phyloP scores from a whole-genome alignment of 2,888 invertebrate genomes.

The Dryobotodes eremita region DNA sequence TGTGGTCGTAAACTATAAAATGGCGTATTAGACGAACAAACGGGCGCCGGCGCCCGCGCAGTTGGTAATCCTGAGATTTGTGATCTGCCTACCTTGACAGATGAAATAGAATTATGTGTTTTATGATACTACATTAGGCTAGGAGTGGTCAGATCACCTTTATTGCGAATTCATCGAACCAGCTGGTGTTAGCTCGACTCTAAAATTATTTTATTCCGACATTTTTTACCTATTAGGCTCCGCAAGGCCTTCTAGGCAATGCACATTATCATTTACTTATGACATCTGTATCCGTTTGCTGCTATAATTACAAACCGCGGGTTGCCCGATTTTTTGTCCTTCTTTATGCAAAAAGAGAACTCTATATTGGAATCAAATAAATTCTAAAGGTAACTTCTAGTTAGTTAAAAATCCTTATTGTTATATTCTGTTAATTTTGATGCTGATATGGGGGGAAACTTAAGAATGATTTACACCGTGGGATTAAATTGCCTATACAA shows the following conservation, averaged over 20 bases:
- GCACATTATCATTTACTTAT: conserved; percentile 43
- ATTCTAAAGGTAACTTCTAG: conserved; percentile 26
- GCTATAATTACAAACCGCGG: conserved; percentile 46
- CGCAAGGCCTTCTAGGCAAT: conserved; percentile 46
- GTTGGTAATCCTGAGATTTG: conserved; percentile 68
- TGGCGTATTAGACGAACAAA: conserved; percentile 41
- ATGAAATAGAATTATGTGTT: conserved; percentile 46
- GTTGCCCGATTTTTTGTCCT: conserved; percentile 38
- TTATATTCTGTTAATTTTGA: conserved; percentile 12
- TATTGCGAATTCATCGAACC: conserved; percentile 53
- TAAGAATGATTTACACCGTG: background rate
- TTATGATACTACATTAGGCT: conserved; percentile 26
- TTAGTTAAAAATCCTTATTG: conserved; percentile 20
- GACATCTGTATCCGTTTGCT: conserved; percentile 47
- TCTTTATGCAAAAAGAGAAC: conserved; percentile 19
- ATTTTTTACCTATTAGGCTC: conserved; percentile 59
- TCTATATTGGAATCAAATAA: conserved; percentile 5
- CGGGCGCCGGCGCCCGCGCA: conserved; percentile 61
- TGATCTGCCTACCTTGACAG: conserved; percentile 52
- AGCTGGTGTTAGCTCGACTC: conserved; percentile 37
- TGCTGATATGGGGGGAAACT: background rate
- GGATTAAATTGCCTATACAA: background rate
- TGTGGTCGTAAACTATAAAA: conserved; percentile 53
- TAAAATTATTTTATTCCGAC: conserved; percentile 41
- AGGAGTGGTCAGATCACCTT: conserved; percentile 31